Evolutionary conservation across 2,113 vertebrate genomes (phyloP).

Genomic region (Pardalotus punctatus): DNA sequence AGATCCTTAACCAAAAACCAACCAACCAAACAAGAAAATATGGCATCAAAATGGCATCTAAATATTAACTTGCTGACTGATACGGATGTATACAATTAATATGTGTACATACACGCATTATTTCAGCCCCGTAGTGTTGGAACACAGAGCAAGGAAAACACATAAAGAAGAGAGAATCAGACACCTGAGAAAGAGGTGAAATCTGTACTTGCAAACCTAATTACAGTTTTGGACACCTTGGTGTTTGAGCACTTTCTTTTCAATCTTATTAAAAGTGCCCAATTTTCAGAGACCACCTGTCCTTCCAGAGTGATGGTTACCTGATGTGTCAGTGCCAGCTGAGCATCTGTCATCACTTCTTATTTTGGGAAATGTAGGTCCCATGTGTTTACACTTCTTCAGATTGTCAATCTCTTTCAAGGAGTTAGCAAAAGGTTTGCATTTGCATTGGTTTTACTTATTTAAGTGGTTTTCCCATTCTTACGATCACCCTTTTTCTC

Average conservation of each 20-base stretch:
- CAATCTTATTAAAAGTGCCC: neutral
- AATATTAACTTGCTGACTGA: neutral
- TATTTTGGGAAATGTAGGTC: neutral
- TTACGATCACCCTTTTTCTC: neutral
- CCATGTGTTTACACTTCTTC: neutral
- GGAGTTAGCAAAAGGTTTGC: neutral
- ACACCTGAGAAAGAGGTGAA: neutral
- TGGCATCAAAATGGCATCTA: neutral
- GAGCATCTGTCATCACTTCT: neutral
- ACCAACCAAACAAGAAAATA: neutral
- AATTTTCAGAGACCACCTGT: neutral
- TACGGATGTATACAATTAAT: neutral
- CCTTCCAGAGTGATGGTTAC: neutral
- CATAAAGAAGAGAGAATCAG: neutral
- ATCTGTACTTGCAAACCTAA: neutral
- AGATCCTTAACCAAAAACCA: neutral
- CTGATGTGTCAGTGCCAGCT: neutral
- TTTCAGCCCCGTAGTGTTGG: neutral
- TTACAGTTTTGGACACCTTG: neutral
- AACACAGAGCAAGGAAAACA: neutral
- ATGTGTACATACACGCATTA: neutral
- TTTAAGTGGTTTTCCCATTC: neutral
- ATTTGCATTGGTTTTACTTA: neutral
- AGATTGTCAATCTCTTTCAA: neutral
- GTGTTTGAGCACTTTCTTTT: neutral